A percentile compares a stretch with the other conserved stretches of the same genome.
These are phyloP conservation scores for Triplophysa bombifrons DNA, from an alignment of 2,797 vertebrate genomes.

Conservation along the genomic window DNA sequence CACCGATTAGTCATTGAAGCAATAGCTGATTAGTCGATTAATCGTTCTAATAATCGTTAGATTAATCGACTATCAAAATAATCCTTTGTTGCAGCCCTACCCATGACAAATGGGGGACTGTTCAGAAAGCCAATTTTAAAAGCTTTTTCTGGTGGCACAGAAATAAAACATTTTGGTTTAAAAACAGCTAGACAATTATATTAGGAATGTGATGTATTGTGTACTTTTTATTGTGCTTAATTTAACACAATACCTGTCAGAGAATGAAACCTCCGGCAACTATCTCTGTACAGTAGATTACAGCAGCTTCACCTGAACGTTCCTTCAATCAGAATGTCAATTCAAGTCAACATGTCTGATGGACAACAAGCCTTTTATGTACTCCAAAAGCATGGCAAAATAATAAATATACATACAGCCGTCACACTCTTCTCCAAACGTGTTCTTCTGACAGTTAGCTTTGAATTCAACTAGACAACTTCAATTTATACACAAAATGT, in stretches of 20 bases:
- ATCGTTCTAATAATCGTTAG: no score
- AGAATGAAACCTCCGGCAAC: constrained; percentile 2
- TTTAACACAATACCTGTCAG: neutral
- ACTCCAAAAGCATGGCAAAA: neutral
- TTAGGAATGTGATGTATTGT: neutral
- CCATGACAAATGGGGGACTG: neutral
- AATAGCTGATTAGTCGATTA: no score
- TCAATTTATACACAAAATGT: neutral
- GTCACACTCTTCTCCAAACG: neutral
- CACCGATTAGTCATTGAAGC: no score
- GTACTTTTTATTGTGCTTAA: neutral
- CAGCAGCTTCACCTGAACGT: neutral
- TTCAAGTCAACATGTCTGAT: neutral
- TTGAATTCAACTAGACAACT: neutral
- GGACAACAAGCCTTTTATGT: neutral
- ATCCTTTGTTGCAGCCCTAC: no score
- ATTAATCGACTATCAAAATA: no score
- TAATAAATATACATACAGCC: neutral
- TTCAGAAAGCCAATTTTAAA: neutral
- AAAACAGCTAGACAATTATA: neutral
- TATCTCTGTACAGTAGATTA: neutral
- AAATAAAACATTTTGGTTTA: neutral
- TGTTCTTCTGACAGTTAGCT: neutral
- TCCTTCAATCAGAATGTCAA: neutral
- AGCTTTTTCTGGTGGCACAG: neutral